Base-by-base conservation (phyloP, 2,888 invertebrate genomes). In the Hydraecia micacea region DNA sequence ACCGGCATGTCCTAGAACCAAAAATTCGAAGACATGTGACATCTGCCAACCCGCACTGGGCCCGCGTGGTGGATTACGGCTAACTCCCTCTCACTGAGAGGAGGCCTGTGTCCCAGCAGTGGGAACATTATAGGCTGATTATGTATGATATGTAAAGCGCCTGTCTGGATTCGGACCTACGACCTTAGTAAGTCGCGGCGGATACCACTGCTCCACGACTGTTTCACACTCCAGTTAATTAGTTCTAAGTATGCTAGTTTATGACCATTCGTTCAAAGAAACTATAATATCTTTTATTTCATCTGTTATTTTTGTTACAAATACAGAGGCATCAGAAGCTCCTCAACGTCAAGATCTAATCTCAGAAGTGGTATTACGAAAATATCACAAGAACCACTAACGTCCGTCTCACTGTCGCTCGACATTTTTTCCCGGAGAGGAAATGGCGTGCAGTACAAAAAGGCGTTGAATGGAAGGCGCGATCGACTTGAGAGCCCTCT, bases 401-500 rank as follows among this genome's bases (percentile, higher is more conserved):
- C 74, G 81, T 86, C 79, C 79, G 79, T 83, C 74, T 87, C 80
- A 80, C 75, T 84, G 72, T 87, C 71, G 46, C 65, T 78, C 73
- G 73, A 58, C 79, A 74, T 82, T 88, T 87, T 85, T 88, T 89
- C 79, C 81, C 84, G 74, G 84, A 90, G 77, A 88, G 89, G 89
- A 92, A 91, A 91, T 91, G 91, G 90, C 86, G 86, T 79, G 66
- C 71, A 68, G 80, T 81, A 87, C 86, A 88, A 85, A 88, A 87
- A 88, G 89, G 77, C 85, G 71, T 79, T 82, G 85, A 86, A 87
- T 85, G 77, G 80, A 80, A 84, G 84, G 71, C 77, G 76, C 88
- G 87, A 88, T 90, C 90, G 90, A 90, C 88, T 91, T 89, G 79
- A 92, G 90, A 83, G 88, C 87, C 86, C 90, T 91, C 77, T 62